These are phyloP conservation scores for Timema cristinae DNA, from an alignment of 2,888 invertebrate genomes.

Conservation along the genomic window DNA sequence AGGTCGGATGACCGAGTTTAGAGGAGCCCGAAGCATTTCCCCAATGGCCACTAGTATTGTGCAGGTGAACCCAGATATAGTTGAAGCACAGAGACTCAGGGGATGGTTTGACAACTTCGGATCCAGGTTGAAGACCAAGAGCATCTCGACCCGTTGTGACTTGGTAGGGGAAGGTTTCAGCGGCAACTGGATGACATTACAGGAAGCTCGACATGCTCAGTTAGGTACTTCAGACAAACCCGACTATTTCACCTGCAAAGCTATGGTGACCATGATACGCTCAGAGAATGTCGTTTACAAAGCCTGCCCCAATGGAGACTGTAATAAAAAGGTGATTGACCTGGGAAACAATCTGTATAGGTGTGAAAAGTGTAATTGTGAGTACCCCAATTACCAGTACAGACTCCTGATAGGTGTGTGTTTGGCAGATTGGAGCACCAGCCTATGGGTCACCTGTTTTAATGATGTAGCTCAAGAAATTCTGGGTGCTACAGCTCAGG, in stretches of 20 bases:
- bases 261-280: conserved; percentile 68
- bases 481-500: conserved; percentile 64
- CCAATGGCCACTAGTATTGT: conserved; percentile 54
- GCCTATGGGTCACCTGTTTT: conserved; percentile 89
- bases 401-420: conserved; percentile 75
- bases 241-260: conserved; percentile 77
- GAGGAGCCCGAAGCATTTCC: conserved; percentile 70
- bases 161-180: conserved; percentile 28
- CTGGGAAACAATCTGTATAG: conserved; percentile 81
- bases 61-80: conserved; percentile 83
- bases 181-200: conserved; percentile 64
- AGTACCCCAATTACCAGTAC: conserved; percentile 81
- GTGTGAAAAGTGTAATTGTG: conserved; percentile 92
- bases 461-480: conserved; percentile 76
- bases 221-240: conserved; percentile 72
- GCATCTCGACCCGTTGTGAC: conserved; percentile 54
- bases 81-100: conserved; percentile 76
- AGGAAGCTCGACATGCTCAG: conserved; percentile 66
- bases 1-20: conserved; percentile 80
- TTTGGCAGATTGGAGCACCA: conserved; percentile 81
- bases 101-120: conserved; percentile 91
- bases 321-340: conserved; percentile 94
- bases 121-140: conserved; percentile 54
- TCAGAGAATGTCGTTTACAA: conserved; percentile 84
- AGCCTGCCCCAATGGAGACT: conserved; percentile 82